Percentiles rank a stretch among this genome's conserved stretches.
Conservation (phyloP, 1,140 invertebrate genomes). For the Macrobrachium rosenbergii region DNA sequence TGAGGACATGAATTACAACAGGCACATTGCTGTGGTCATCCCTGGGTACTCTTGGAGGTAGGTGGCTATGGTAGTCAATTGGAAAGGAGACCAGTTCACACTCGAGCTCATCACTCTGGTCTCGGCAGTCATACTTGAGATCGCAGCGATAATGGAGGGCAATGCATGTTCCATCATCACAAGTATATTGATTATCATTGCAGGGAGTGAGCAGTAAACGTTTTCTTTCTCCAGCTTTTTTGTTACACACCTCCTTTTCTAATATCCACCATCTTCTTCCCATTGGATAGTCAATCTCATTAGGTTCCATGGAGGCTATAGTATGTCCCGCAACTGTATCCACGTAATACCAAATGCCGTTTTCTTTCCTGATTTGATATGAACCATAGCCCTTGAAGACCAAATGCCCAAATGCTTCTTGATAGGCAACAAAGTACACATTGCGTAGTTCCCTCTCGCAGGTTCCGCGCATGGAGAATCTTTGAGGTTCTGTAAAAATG, state of each 20-base stretch:
- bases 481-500: constrained; percentile 47
- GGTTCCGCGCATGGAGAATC: constrained; percentile 52
- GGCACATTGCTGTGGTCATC: constrained; percentile 45
- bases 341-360: constrained; percentile 53
- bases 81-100: constrained; percentile 59
- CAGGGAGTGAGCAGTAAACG: constrained; percentile 33
- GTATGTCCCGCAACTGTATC: constrained; percentile 12
- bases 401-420: constrained; percentile 52
- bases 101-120: constrained; percentile 49
- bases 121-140: constrained; percentile 52
- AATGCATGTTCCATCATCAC: constrained; percentile 49
- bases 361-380: constrained; percentile 52
- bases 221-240: constrained; percentile 1
- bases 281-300: constrained; percentile 43
- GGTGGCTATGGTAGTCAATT: constrained; percentile 48
- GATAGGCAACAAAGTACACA: constrained; percentile 59
- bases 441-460: constrained; percentile 62
- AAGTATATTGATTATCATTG: constrained; percentile 28
- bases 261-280: constrained; percentile 18
- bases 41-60: constrained; percentile 38
- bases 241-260: constrained; percentile 23
- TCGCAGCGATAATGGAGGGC: constrained; percentile 42
- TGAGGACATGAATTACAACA: constrained; percentile 40
- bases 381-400: constrained; percentile 59
- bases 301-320: constrained; percentile 40